phyloP scores from a whole-genome alignment of 2,113 vertebrate genomes.

The Carassius auratus region DNA sequence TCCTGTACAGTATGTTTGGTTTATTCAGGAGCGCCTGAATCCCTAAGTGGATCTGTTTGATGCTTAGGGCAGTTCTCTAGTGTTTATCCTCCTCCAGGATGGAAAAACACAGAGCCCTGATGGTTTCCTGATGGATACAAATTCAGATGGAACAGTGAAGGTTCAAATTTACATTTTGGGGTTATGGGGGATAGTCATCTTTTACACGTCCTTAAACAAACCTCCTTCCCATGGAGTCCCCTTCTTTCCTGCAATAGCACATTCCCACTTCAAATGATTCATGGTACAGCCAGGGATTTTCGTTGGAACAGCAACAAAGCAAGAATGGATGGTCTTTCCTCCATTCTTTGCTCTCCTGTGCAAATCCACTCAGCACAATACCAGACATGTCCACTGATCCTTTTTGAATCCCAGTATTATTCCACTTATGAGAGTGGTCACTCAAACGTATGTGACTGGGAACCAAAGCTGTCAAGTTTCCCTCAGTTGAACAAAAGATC shows the following conservation, averaged over 20 bases:
- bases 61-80: too few species aligned
- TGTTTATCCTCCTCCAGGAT: too few species aligned
- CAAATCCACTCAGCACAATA: conserved; percentile 98
- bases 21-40: too few species aligned
- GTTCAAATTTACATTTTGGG: conserved; percentile 89
- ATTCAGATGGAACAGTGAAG: conserved; percentile 79
- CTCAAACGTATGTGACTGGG: background rate
- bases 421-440: background rate
- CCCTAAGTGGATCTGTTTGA: too few species aligned
- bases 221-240: conserved; percentile 82
- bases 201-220: conserved; percentile 82
- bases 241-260: conserved; percentile 98
- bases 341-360: conserved; percentile 98
- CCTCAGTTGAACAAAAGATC: background rate
- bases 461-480: background rate
- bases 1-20: too few species aligned
- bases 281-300: conserved; percentile 98
- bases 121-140: conserved; percentile 94
- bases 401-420: conserved; percentile 33
- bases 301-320: conserved; percentile 97
- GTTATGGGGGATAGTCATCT: conserved; percentile 83
- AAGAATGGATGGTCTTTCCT: conserved; percentile 97
- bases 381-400: conserved; percentile 81
- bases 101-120: too few species aligned
- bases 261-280: conserved; percentile 99